These are phyloP conservation scores for Hippoglossus stenolepis DNA, from an alignment of 2,113 vertebrate species.

Conservation along the genomic window DNA sequence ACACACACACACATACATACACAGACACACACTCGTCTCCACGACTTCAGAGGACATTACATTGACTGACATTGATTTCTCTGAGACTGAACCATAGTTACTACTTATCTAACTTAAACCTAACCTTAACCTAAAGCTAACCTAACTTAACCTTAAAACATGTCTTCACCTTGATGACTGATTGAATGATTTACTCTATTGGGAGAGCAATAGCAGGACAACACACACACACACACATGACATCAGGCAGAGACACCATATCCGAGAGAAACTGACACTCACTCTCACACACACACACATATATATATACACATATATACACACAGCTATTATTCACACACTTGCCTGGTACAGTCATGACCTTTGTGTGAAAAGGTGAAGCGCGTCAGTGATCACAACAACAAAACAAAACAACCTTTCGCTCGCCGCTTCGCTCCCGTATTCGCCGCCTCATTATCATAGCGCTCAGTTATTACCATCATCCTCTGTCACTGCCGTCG, in stretches of 20 bases:
- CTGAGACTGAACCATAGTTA: no score
- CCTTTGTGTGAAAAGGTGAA: constrained; percentile 60
- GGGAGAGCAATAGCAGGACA: constrained; percentile 48
- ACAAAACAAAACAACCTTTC: constrained; percentile 48
- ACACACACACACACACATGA: not conserved
- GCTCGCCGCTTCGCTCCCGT: not conserved
- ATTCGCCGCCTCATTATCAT: constrained; percentile 38
- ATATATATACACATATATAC: not conserved
- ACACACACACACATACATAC: no score
- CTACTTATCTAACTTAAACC: no score
- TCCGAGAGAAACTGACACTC: no score
- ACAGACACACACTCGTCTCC: not conserved
- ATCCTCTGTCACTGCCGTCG: constrained; percentile 26
- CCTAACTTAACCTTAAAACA: no score
- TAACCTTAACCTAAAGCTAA: no score
- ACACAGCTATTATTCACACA: not conserved
- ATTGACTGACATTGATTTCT: no score
- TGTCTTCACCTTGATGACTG: no score
- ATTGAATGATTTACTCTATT: no score
- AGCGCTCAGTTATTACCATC: constrained; percentile 6
- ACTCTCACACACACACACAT: not conserved
- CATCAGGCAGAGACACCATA: no score
- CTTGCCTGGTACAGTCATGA: constrained; percentile 13
- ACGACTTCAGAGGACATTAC: not conserved
- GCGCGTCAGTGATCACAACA: constrained; percentile 45